These are phyloP conservation scores for Hermodice carunculata DNA, from an alignment of 2,888 invertebrate genomes.

Conservation along the genomic window DNA sequence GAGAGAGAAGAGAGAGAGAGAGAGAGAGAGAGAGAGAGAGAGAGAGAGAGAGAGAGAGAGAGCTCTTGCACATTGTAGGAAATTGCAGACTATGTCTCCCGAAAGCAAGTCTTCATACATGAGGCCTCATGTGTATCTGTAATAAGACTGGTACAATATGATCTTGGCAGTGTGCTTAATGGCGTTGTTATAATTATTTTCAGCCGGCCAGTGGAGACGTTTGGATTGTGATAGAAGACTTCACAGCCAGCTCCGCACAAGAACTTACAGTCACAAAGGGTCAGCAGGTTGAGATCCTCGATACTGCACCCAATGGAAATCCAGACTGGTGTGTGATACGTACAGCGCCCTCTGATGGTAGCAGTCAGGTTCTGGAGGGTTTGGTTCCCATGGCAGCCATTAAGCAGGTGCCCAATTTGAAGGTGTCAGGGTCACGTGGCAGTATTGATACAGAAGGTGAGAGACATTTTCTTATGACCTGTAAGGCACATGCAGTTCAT, in stretches of 20 bases:
- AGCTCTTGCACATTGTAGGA: too few relatives aligned
- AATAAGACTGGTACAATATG: too few relatives aligned
- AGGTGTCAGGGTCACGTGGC: slow-evolving; percentile 59
- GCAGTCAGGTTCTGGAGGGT: slow-evolving; percentile 56
- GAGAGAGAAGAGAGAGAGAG: neutral
- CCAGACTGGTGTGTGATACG: slow-evolving; percentile 70
- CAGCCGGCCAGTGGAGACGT: slow-evolving; percentile 39
- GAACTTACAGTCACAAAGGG: slow-evolving; percentile 90
- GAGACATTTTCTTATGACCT: neutral
- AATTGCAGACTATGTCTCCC: too few relatives aligned
- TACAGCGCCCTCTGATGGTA: slow-evolving; percentile 52
- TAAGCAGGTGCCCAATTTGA: slow-evolving; percentile 64
- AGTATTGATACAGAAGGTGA: slow-evolving; percentile 66
- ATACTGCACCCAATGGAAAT: slow-evolving; percentile 72
- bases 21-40: neutral
- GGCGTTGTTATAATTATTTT: neutral
- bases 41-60: neutral
- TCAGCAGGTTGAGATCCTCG: slow-evolving; percentile 93
- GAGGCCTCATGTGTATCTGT: too few relatives aligned
- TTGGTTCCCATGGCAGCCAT: slow-evolving; percentile 68
- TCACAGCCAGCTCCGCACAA: slow-evolving; percentile 79
- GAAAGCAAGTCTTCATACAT: too few relatives aligned
- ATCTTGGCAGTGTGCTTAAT: too few relatives aligned
- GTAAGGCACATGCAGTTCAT: neutral
- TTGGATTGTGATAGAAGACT: slow-evolving; percentile 76